These are phyloP conservation scores for Scaptomyza cyrtandrae DNA, from an alignment of 2,888 invertebrate genomes.

Conservation along the genomic window DNA sequence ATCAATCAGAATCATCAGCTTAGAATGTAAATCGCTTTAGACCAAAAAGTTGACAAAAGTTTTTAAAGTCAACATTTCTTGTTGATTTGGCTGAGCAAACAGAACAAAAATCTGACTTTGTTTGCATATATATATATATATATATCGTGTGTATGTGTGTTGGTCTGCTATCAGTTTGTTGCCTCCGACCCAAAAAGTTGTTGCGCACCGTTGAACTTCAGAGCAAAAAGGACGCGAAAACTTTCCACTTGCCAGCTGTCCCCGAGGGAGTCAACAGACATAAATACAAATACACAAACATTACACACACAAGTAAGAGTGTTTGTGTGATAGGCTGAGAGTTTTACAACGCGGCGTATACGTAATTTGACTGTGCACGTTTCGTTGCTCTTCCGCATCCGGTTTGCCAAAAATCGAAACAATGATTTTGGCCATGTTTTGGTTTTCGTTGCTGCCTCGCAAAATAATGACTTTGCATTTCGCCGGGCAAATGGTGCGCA, in stretches of 20 bases:
- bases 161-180: constrained; percentile 54
- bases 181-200: constrained; percentile 53
- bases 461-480: constrained; percentile 77
- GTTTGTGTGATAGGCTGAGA: constrained; percentile 32
- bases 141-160: constrained; percentile 20
- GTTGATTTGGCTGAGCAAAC: constrained; percentile 30
- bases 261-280: constrained; percentile 25
- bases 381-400: constrained; percentile 9
- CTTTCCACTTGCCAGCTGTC: constrained; percentile 67
- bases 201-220: constrained; percentile 71
- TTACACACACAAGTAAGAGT: constrained; percentile 4
- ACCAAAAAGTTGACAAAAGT: constrained; percentile 24
- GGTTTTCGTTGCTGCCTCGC: constrained; percentile 22
- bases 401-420: constrained; percentile 26
- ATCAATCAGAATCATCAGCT: constrained; percentile 12
- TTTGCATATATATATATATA: constrained; percentile 5
- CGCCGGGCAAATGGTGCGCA: constrained; percentile 66
- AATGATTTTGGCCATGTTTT: constrained; percentile 44
- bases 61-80: constrained; percentile 36
- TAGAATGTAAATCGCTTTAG: constrained; percentile 2
- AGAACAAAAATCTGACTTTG: constrained; percentile 17
- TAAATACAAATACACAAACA: not conserved
- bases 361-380: constrained; percentile 49
- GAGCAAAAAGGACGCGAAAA: constrained; percentile 61
- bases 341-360: constrained; percentile 55